Base-by-base conservation (phyloP, 2,888 invertebrate species). In the Ptychoptera contaminata region DNA sequence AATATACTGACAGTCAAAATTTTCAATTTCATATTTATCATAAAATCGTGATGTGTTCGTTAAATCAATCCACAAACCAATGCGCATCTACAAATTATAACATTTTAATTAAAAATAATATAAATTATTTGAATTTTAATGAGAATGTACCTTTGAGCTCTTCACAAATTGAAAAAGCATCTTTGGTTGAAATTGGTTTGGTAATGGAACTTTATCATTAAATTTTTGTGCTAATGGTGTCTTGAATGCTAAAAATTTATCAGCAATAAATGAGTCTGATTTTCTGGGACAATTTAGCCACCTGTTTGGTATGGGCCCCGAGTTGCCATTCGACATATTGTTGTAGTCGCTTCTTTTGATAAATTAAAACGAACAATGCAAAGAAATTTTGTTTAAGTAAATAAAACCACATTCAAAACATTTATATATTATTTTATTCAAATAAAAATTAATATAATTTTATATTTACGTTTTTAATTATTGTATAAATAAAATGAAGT, bases 1-100 rank as follows among this genome's bases (percentile, higher is more conserved):
- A 2, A 87, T 67, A 67, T 97, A 97, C 61, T 74, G 75, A 61
- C 87, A 84, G 11, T 74, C 82, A 46, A 75, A 68, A 2, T 72
- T 68, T 58, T 87, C 87, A 16, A 98, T 73, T 47, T 79, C 78
- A n/a, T 69, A 62, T 50, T 80, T 82, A 56, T 88, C 74, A 61
- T 99, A 99, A 65, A 94, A 98, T 46, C 97, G 73, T 49, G 72
- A 77, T 1, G 98, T 97, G 58, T 96, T 93, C 1, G 98, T 97
- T 50, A 99, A 70, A 65, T 98, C 97, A 49, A 99, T 82, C 90
- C 97, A 92, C 16, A 98, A 63, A 1, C 97, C 97, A 47, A 99
- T 65, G 58, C 85, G 88, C 14, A 81, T 67, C 87, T 90, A 15
- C 60, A 61, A 55, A 49, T 32, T 34, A 42, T 40, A 43, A 44